Base-by-base conservation (phyloP, 2,113 vertebrate species). In the Psittacara wagleri region DNA sequence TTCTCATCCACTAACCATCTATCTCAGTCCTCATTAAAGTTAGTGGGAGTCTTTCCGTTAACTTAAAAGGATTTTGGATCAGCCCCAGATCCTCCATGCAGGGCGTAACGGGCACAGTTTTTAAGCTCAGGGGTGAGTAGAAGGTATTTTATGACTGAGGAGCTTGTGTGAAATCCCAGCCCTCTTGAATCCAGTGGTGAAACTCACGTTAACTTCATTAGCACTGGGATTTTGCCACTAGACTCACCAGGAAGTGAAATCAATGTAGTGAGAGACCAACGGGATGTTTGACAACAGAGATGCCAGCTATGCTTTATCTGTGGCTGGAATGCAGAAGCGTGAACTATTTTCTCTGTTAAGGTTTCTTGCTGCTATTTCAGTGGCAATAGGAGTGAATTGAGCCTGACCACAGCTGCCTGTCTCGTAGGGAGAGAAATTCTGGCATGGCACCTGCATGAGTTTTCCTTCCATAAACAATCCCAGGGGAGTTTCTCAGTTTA, bases 71-170 rank as follows among this genome's bases (percentile, higher is more conserved):
- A 35, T 93, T 51, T 92, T 95, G 91, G 66, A 93, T 93, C 77
- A 69, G 79, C 66, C 83, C 73, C 88, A 78, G 73, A 61, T 88
- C 73, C 62, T 84, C 44, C 27, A 0, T 94, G 92, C 92, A 93
- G 96, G n/a, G 86, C n/a, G 61, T 72, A 92, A 72, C 11, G 3
- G 92, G 86, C 55, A 80, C 83, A 83, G 88, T 72, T 80, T 33
- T 94, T 92, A 91, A 92, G 90, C 96, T 96, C 88, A 93, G 92
- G 95, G 88, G 86, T 92, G 90, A 96, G 93, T 17, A 3, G n/a
- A 59, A 70, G 31, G 73, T 70, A 86, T 89, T 96, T 95, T 86
- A 79, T 68, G n/a, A 66, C 68, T 68, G 83, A 84, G 72, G 76
- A 88, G 62, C 37, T 80, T 37, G 44, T 55, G 63, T 83, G 74